Evolutionary conservation across 1,140 invertebrate genomes (phyloP).

Genomic region (Tetranychus urticae): DNA sequence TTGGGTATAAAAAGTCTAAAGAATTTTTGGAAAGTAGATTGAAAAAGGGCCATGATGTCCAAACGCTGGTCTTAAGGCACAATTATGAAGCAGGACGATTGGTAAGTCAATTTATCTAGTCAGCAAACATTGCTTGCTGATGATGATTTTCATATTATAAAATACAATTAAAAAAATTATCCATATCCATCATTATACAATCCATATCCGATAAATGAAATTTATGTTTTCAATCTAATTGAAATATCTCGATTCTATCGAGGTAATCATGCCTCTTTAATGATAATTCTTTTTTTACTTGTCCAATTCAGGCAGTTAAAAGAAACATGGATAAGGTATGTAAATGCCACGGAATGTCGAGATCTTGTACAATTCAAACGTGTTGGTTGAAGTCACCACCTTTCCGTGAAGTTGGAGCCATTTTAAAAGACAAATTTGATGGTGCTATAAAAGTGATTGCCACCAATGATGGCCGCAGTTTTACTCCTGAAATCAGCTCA

Average conservation of each 20-base stretch:
- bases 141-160: too few species aligned
- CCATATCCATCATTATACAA: too few species aligned
- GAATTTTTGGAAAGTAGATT: slow-evolving; percentile 57
- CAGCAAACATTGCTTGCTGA: background rate
- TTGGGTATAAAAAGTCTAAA: slow-evolving; percentile 62
- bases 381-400: slow-evolving; percentile 48
- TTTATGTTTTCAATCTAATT: too few species aligned
- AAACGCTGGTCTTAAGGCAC: slow-evolving; percentile 25
- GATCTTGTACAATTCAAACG: slow-evolving; percentile 70
- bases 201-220: too few species aligned
- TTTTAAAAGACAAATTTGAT: slow-evolving; percentile 33
- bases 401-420: slow-evolving; percentile 28
- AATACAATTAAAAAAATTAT: too few species aligned
- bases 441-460: slow-evolving; percentile 11
- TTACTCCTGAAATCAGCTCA: slow-evolving; percentile 28
- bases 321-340: slow-evolving; percentile 60
- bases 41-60: slow-evolving; percentile 1
- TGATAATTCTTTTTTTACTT: too few species aligned
- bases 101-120: slow-evolving; percentile 35
- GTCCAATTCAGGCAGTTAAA: slow-evolving; percentile 35
- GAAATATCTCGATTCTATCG: too few species aligned
- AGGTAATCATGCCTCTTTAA: too few species aligned
- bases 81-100: slow-evolving; percentile 87
- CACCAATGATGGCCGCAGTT: slow-evolving; percentile 16
- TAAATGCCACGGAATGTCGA: slow-evolving; percentile 89